phyloP scores from a whole-genome alignment of 1,140 invertebrate species.

The Brachionus rubens region DNA sequence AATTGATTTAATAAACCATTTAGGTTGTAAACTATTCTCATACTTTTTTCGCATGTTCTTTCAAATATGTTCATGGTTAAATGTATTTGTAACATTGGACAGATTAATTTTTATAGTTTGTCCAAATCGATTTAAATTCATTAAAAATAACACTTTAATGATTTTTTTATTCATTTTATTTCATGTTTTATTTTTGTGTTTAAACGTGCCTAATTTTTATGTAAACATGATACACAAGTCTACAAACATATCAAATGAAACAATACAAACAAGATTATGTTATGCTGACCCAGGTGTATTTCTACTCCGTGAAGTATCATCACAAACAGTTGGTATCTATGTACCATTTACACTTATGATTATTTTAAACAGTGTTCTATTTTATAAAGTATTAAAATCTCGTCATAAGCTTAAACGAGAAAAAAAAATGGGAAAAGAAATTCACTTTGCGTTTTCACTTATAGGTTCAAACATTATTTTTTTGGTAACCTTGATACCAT shows the following conservation, averaged over 20 bases:
- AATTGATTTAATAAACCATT: not conserved
- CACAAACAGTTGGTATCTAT: not conserved
- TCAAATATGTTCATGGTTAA: slow-evolving; percentile 19
- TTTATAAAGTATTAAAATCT: not conserved
- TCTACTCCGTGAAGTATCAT: not conserved
- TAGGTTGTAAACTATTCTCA: not conserved
- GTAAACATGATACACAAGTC: not conserved
- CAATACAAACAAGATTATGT: not conserved
- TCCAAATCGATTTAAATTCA: not conserved
- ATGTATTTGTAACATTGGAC: slow-evolving; percentile 5
- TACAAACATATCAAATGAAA: not conserved
- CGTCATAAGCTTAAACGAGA: not conserved
- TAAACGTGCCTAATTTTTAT: slow-evolving; percentile 4
- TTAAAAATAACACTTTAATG: not conserved
- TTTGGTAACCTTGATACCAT: not conserved
- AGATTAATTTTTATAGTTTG: slow-evolving; percentile 14
- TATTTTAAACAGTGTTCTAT: not conserved
- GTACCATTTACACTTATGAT: not conserved
- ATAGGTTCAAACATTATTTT: not conserved
- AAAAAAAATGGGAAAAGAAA: not conserved
- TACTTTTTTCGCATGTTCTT: not conserved
- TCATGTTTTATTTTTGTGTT: not conserved
- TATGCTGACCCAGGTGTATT: not conserved
- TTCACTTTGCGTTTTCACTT: not conserved
- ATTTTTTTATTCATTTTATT: not conserved